A percentile compares a stretch with the other conserved stretches of the same genome.
These are phyloP conservation scores for Tigriopus japonicus DNA, from an alignment of 1,140 invertebrate genomes.

Conservation along the genomic window DNA sequence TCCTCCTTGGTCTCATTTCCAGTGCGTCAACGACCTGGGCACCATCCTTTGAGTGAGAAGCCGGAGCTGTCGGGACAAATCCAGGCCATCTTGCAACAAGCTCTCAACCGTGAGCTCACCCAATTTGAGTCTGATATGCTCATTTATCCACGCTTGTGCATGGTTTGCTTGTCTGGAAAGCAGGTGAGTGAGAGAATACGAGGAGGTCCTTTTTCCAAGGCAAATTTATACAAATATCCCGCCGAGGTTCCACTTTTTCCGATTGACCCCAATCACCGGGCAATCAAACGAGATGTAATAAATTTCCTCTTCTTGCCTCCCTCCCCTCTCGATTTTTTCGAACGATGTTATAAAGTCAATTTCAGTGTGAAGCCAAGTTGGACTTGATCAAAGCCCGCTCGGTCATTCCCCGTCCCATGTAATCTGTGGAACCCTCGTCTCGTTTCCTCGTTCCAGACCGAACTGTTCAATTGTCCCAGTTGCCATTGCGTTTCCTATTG, in stretches of 20 bases:
- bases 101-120: not conserved
- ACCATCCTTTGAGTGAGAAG: not conserved
- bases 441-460: not conserved
- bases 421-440: not conserved
- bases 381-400: not conserved
- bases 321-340: not conserved
- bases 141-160: slow-evolving; percentile 1
- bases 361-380: not conserved
- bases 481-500: slow-evolving; percentile 8
- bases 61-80: not conserved
- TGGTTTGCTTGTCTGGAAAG: not conserved
- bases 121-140: slow-evolving; percentile 7
- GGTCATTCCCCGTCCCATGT: not conserved
- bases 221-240: not conserved
- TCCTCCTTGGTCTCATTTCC: not conserved
- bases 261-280: not conserved
- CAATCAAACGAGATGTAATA: not conserved
- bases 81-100: not conserved
- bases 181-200: not conserved
- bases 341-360: not conserved
- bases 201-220: not conserved
- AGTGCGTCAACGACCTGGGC: not conserved
- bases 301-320: too few relatives aligned
- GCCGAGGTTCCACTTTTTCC: not conserved
- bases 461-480: not conserved